Percentiles rank a stretch among this genome's conserved stretches.
Conservation (phyloP, 1,140 invertebrate species). For the Drosophila lacertosa region DNA sequence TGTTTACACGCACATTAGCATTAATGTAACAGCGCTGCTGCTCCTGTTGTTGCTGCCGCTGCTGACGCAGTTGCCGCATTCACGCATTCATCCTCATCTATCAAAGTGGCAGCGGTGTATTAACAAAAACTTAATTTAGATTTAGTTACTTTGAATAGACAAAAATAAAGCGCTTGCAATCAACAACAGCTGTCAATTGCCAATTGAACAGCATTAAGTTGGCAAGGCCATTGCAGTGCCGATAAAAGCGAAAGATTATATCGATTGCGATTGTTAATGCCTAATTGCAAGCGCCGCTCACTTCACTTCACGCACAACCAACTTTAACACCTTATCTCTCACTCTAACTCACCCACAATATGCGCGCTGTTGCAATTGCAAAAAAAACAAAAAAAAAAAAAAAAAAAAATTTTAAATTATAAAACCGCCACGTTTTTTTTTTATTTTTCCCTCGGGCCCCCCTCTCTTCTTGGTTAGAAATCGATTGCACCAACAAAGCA, state of each 20-base stretch:
- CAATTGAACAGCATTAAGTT: conserved; percentile 38
- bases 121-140: conserved; percentile 22
- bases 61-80: conserved; percentile 61
- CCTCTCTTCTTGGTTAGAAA: too few species aligned
- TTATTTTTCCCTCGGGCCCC: too few species aligned
- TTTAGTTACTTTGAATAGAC: conserved; percentile 18
- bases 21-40: conserved; percentile 63
- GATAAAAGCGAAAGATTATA: conserved; percentile 40
- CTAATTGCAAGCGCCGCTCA: conserved; percentile 59
- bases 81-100: conserved; percentile 35
- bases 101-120: conserved; percentile 36
- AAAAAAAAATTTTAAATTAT: conserved; percentile 50
- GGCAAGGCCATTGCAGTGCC: conserved; percentile 16
- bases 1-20: conserved; percentile 79
- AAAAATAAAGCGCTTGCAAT: conserved; percentile 32
- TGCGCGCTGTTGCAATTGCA: conserved; percentile 2
- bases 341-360: conserved; percentile 6
- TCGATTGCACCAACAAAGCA: conserved; percentile 65
- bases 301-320: conserved; percentile 50
- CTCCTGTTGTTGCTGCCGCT: conserved; percentile 9
- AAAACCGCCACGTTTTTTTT: conserved; percentile 56
- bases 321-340: conserved; percentile 5
- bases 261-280: conserved; percentile 57
- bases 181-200: conserved; percentile 38
- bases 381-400: conserved; percentile 17